Evolutionary conservation across 2,888 invertebrate species (phyloP).

Genomic region (Netelia inedita): DNA sequence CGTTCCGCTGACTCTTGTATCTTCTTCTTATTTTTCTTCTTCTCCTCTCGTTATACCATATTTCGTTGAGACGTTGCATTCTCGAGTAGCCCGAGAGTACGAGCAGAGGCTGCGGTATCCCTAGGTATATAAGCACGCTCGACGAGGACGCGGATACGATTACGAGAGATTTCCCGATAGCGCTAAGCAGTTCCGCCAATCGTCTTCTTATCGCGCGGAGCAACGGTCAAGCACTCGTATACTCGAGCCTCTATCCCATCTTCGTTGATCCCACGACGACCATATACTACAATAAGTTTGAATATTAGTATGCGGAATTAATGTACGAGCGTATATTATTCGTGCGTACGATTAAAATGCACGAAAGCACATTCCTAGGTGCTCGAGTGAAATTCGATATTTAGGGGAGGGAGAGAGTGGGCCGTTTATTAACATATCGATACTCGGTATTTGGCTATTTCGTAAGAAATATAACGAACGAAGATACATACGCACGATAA

Average conservation of each 20-base stretch:
- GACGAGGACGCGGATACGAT: not conserved
- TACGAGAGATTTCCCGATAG: not conserved
- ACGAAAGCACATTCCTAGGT: too few species aligned
- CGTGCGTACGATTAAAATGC: too few species aligned
- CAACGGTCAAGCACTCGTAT: too few species aligned
- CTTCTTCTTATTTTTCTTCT: too few species aligned
- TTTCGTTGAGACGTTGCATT: not conserved
- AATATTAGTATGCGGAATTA: too few species aligned
- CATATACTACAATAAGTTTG: too few species aligned
- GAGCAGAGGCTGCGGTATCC: too few species aligned
- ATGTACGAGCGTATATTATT: too few species aligned
- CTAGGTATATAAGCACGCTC: not conserved
- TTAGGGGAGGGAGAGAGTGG: not conserved
- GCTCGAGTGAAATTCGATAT: too few species aligned
- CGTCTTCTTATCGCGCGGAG: not conserved
- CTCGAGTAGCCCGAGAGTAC: not conserved
- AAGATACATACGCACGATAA: constrained; percentile 6
- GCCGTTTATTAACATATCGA: not conserved
- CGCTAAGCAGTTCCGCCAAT: not conserved
- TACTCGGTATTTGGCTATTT: not conserved
- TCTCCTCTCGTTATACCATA: not conserved
- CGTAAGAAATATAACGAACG: not conserved
- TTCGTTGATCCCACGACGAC: too few species aligned
- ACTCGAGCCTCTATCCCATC: too few species aligned
- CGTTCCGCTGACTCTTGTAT: too few species aligned